phyloP scores from a whole-genome alignment of 2,888 invertebrate genomes.

The Tiphia femorata region DNA sequence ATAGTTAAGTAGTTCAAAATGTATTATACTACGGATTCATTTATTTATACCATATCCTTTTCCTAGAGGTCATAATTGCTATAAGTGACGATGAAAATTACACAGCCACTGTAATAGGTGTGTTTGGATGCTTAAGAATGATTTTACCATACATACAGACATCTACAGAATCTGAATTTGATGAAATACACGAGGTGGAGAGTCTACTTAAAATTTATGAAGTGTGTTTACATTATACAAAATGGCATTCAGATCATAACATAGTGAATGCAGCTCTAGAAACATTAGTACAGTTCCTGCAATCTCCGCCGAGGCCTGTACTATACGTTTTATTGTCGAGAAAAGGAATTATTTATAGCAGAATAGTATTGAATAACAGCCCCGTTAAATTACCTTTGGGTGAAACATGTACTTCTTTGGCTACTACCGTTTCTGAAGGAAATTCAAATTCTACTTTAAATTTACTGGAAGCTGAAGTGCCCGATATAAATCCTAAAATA shows the following conservation, averaged over 20 bases:
- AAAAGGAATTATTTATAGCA: slow-evolving; percentile 65
- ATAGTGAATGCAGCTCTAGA: slow-evolving; percentile 90
- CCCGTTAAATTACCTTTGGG: slow-evolving; percentile 43
- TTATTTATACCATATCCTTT: slow-evolving; percentile 3
- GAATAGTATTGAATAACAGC: slow-evolving; percentile 47
- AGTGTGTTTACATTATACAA: slow-evolving; percentile 79
- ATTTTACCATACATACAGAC: slow-evolving; percentile 73
- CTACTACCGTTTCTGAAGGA: slow-evolving; percentile 45
- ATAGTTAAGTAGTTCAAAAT: too few relatives aligned
- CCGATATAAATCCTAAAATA: slow-evolving; percentile 56
- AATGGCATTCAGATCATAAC: slow-evolving; percentile 83
- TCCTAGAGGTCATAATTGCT: slow-evolving; percentile 36
- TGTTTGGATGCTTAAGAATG: slow-evolving; percentile 76
- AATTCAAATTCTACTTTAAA: slow-evolving; percentile 47
- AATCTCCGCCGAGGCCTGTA: slow-evolving; percentile 69
- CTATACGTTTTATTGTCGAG: slow-evolving; percentile 66
- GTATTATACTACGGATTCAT: too few relatives aligned
- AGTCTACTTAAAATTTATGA: slow-evolving; percentile 78
- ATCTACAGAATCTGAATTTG: slow-evolving; percentile 30
- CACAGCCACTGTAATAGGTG: slow-evolving; percentile 74
- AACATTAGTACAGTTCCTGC: slow-evolving; percentile 71
- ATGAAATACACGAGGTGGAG: slow-evolving; percentile 49
- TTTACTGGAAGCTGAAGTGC: slow-evolving; percentile 52
- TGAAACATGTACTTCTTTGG: slow-evolving; percentile 50
- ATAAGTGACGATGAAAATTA: slow-evolving; percentile 35